Percentiles rank a stretch among this genome's conserved stretches.
Conservation (phyloP, 2,797 vertebrate species). For the Hozukius guyotensis region DNA sequence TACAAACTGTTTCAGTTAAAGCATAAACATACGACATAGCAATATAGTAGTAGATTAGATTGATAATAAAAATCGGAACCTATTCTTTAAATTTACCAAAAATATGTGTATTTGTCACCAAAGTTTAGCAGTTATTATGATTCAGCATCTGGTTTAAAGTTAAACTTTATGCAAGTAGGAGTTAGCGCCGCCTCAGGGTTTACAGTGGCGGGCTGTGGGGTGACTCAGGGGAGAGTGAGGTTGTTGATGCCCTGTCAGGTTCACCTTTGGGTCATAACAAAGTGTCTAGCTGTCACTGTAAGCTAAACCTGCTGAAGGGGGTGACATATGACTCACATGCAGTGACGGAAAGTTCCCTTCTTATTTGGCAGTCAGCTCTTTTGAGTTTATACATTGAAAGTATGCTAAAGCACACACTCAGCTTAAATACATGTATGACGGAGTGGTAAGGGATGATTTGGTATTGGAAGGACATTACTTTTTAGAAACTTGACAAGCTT, state of each 20-base stretch:
- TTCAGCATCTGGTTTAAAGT: slow-evolving; percentile 10
- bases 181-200: slow-evolving; percentile 10
- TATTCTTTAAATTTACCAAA: not conserved
- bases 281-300: slow-evolving; percentile 58
- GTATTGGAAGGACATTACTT: not conserved
- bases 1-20: not conserved
- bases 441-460: not conserved
- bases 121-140: not conserved
- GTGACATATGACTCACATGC: slow-evolving; percentile 52
- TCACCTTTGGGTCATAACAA: slow-evolving; percentile 58
- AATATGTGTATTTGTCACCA: not conserved
- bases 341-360: slow-evolving; percentile 27
- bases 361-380: slow-evolving; percentile 46
- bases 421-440: not conserved
- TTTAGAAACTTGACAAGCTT: not conserved
- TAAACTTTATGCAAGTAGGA: slow-evolving; percentile 5
- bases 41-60: not conserved
- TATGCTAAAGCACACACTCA: not conserved
- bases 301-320: slow-evolving; percentile 35
- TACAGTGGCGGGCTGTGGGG: slow-evolving; percentile 40
- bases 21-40: not conserved
- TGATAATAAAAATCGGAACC: not conserved
- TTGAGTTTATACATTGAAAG: slow-evolving; percentile 17
- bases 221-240: slow-evolving; percentile 57
- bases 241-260: slow-evolving; percentile 60